These are phyloP conservation scores for Sander vitreus DNA, from an alignment of 2,113 vertebrate species.

Conservation along the genomic window DNA sequence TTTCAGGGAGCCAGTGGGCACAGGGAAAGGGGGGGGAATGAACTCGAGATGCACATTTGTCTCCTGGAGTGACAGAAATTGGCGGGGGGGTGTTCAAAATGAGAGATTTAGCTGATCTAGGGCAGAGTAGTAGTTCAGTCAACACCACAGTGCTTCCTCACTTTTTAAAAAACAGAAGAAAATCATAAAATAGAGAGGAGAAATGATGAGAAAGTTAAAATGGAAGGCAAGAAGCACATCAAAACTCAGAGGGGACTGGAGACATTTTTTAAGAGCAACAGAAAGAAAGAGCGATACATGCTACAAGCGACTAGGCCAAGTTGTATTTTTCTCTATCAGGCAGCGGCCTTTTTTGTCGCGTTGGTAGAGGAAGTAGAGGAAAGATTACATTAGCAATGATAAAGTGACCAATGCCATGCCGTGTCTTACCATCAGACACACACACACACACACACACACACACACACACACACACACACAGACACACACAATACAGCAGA, in stretches of 20 bases:
- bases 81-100: constrained; percentile 75
- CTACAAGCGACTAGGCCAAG: constrained; percentile 39
- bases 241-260: constrained; percentile 41
- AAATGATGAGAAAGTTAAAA: constrained; percentile 70
- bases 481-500: constrained; percentile 55
- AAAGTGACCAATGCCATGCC: constrained; percentile 55
- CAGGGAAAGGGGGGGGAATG: constrained; percentile 73
- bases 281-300: constrained; percentile 41
- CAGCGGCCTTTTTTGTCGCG: constrained; percentile 52
- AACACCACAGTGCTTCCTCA: constrained; percentile 72
- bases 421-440: constrained; percentile 72
- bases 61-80: constrained; percentile 85
- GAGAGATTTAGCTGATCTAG: constrained; percentile 84
- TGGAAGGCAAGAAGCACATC: constrained; percentile 19
- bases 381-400: constrained; percentile 72
- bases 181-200: constrained; percentile 52
- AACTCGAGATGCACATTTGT: constrained; percentile 80
- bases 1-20: constrained; percentile 85
- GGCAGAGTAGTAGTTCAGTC: constrained; percentile 70
- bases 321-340: constrained; percentile 55
- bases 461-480: too few species aligned
- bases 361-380: constrained; percentile 51
- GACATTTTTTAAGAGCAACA: constrained; percentile 44
- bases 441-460: constrained; percentile 33
- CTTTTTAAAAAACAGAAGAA: constrained; percentile 73